Conservation (phyloP, 2,888 invertebrate genomes). For the Lobophora halterata region DNA sequence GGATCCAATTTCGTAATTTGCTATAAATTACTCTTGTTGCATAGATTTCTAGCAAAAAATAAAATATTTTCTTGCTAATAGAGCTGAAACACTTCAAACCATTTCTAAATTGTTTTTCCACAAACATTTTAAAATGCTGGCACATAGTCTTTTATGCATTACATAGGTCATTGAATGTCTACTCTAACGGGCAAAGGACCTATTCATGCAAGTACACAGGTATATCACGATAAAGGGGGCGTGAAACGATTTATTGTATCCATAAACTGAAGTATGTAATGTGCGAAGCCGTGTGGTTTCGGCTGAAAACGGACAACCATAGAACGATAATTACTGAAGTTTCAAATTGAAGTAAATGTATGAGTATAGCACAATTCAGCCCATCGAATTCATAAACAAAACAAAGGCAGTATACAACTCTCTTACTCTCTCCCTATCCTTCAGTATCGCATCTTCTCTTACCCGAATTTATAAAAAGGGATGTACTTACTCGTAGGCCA, state of each 20-base stretch:
- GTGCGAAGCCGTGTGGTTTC: constrained; percentile 6
- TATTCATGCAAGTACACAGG: constrained; percentile 9
- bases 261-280: constrained; percentile 16
- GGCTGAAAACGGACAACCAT: constrained; percentile 4
- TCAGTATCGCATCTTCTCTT: no score
- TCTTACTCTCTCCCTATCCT: no score
- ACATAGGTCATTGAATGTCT: constrained; percentile 15
- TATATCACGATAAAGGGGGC: constrained; percentile 15
- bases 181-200: constrained; percentile 12
- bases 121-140: no score
- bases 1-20: no score
- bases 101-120: constrained; percentile 6
- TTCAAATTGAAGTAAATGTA: constrained; percentile 5
- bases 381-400: constrained; percentile 1
- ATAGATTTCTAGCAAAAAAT: no score
- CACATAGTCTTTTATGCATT: constrained; percentile 1
- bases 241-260: constrained; percentile 16
- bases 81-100: no score
- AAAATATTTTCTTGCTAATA: no score
- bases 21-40: no score
- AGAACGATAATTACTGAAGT: constrained; percentile 11
- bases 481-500: no score
- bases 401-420: no score
- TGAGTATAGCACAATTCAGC: background rate
- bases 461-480: no score